Evolutionary conservation across 2,113 vertebrate species (phyloP).

Genomic region (Mormyrus iriodes): DNA sequence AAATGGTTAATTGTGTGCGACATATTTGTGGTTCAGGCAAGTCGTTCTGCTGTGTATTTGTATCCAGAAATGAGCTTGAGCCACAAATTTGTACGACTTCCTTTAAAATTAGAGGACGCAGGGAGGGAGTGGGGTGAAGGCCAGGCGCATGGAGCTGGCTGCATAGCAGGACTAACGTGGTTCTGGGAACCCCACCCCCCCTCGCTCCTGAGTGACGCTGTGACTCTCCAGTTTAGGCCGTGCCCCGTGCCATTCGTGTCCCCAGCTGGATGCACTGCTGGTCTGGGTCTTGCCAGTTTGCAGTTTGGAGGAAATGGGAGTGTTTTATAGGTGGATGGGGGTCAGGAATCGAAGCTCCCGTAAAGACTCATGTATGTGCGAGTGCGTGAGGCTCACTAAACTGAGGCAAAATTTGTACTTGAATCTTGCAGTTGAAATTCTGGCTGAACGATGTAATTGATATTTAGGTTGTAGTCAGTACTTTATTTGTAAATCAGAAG

Average conservation of each 20-base stretch:
- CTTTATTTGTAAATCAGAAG: not conserved
- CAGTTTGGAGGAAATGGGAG: not conserved
- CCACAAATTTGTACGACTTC: conserved; percentile 25
- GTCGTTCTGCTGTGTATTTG: conserved; percentile 19
- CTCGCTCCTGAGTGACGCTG: not conserved
- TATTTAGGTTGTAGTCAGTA: not conserved
- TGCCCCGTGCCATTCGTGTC: not conserved
- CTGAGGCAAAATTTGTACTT: not conserved
- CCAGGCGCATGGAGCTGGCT: conserved; percentile 23
- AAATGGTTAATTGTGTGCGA: not conserved
- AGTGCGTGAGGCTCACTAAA: not conserved
- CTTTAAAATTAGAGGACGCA: conserved; percentile 18
- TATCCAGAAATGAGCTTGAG: conserved; percentile 13
- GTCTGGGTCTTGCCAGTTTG: not conserved
- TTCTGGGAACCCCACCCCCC: conserved; percentile 41
- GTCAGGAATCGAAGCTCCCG: not conserved
- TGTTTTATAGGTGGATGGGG: not conserved
- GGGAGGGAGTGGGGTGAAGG: conserved; percentile 14
- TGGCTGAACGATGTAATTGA: not conserved
- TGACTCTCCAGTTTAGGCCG: not conserved
- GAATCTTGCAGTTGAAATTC: not conserved
- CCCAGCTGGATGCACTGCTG: not conserved
- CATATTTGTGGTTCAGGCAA: conserved; percentile 23
- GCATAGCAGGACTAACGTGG: conserved; percentile 13
- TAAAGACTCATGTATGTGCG: not conserved